phyloP scores from a whole-genome alignment of 2,113 vertebrate species.

The Marmota monax region DNA sequence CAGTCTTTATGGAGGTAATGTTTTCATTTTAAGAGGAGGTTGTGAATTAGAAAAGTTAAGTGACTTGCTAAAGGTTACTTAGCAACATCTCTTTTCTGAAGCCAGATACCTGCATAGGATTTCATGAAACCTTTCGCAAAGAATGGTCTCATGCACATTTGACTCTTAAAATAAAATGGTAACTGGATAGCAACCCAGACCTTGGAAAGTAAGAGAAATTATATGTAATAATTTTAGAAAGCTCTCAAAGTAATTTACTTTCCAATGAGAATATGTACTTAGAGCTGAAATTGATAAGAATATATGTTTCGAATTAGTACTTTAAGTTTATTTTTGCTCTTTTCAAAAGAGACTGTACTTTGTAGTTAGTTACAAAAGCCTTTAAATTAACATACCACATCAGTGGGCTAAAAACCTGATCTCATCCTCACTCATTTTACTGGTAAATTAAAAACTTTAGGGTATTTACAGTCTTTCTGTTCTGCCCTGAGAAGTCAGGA shows the following conservation, averaged over 20 bases:
- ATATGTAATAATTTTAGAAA: slow-evolving; percentile 79
- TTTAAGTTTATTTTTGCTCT: slow-evolving; percentile 84
- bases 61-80: slow-evolving; percentile 53
- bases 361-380: slow-evolving; percentile 76
- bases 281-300: slow-evolving; percentile 80
- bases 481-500: slow-evolving; percentile 34
- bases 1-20: slow-evolving; percentile 51
- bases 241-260: slow-evolving; percentile 76
- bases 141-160: slow-evolving; percentile 56
- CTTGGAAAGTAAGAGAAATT: slow-evolving; percentile 71
- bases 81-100: slow-evolving; percentile 51
- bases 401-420: slow-evolving; percentile 67
- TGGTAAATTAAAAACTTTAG: slow-evolving; percentile 74
- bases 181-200: slow-evolving; percentile 65
- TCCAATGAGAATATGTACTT: slow-evolving; percentile 75
- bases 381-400: slow-evolving; percentile 78
- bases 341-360: slow-evolving; percentile 79
- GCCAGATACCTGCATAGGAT: slow-evolving; percentile 41
- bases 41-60: slow-evolving; percentile 60
- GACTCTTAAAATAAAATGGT: slow-evolving; percentile 73
- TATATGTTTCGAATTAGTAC: slow-evolving; percentile 77
- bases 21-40: slow-evolving; percentile 54
- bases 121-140: slow-evolving; percentile 48
- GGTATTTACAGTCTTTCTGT: slow-evolving; percentile 62
- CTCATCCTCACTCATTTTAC: slow-evolving; percentile 73